Evolutionary conservation across 2,888 invertebrate species (phyloP), one percentile per base, ranked within the genome.

Genomic region (Sinodicranocentrus sp.): DNA sequence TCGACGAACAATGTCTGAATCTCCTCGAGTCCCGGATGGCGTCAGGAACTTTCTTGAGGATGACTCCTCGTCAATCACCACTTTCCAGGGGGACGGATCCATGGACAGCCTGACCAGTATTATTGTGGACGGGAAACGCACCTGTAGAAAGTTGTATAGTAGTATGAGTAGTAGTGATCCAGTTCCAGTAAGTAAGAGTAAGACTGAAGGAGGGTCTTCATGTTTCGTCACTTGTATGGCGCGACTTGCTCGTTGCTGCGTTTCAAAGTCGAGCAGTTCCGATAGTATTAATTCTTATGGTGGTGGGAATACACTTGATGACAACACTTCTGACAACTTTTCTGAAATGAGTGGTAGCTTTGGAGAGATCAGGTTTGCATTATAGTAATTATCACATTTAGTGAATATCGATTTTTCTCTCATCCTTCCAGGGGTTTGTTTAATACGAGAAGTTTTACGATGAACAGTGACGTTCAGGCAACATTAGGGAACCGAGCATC

Each of bases 401-500:
- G 17, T 17, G 5, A 15, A n/a, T 48, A 17, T 15, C 5, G 3
- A 25, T 26, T n/a, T n/a, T n/a, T n/a, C n/a, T n/a, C n/a, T n/a
- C n/a, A 48, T n/a, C 19, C 44, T 72, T 63, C 10, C 63, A 86
- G 86, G 79, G 86, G 84, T 25, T 68, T 84, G 63, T 84, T 68
- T 78, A 84, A 84, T 73, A 79, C 84, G 1, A 73, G 84, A 84
- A 86, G 86, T 76, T 86, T 86, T 75, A 84, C 84, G n/a, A 77
- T 86, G 72, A 76, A 82, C 52, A 86, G 86, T 82, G 83, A 83
- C 67, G 59, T 72, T 21, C 82, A 68, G n/a, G 77, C 76, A 8
- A 70, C 75, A 0, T 15, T 76, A 48, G 82, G 70, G 23, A 78
- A 73, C 28, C 73, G 83, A 8, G 80, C 82, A 10, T 83, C 85